Evolutionary conservation across 2,113 vertebrate species (phyloP).

Genomic region (Colossoma macropomum): DNA sequence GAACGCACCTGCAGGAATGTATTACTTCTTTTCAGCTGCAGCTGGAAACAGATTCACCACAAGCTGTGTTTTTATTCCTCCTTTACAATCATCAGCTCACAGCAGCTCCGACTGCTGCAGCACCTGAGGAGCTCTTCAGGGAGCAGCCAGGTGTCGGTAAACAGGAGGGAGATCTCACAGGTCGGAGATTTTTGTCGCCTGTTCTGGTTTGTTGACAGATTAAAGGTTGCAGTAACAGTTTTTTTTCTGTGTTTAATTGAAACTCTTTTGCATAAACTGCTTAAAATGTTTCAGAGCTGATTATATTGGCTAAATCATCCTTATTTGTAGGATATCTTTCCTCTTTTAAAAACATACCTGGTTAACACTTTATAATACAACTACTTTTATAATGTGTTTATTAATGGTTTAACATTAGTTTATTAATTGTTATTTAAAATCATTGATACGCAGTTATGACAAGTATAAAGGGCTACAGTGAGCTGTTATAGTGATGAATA

Average conservation of each 20-base stretch:
- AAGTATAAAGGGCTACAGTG: too few relatives aligned
- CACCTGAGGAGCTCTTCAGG: neutral
- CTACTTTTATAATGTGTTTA: too few relatives aligned
- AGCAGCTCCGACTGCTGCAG: neutral
- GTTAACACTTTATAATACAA: too few relatives aligned
- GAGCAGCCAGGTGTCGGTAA: neutral
- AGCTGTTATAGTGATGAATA: too few relatives aligned
- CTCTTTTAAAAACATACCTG: too few relatives aligned
- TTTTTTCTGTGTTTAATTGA: too few relatives aligned
- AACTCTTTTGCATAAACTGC: neutral
- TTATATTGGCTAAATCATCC: too few relatives aligned
- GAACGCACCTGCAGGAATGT: slow-evolving; percentile 60
- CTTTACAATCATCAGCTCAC: neutral
- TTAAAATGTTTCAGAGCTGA: neutral
- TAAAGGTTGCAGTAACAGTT: too few relatives aligned
- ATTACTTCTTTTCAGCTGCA: slow-evolving; percentile 33
- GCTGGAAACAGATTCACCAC: slow-evolving; percentile 55
- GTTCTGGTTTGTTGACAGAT: neutral
- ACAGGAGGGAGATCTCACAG: neutral
- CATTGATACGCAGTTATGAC: too few relatives aligned
- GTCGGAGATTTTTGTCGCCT: neutral
- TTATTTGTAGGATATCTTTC: too few relatives aligned
- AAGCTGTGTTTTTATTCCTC: slow-evolving; percentile 64
- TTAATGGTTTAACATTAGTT: too few relatives aligned
- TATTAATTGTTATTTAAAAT: too few relatives aligned